A percentile compares a stretch with the other conserved stretches of the same genome.
Evolutionary conservation across 2,113 vertebrate species (phyloP).

Genomic region (Dasyornis broadbenti): DNA sequence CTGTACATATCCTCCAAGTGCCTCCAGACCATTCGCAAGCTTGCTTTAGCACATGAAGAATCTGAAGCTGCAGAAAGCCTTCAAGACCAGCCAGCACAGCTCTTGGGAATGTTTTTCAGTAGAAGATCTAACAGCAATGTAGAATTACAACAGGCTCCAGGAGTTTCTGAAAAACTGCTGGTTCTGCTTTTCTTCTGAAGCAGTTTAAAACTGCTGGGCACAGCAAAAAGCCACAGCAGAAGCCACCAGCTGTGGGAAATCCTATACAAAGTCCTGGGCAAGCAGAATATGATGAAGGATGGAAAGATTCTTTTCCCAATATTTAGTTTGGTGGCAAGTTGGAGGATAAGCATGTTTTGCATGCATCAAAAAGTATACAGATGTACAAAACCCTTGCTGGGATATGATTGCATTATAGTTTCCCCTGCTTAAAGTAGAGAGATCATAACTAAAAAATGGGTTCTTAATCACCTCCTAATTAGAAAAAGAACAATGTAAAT

Average conservation of each 20-base stretch:
- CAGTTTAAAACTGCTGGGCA: neutral
- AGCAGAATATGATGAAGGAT: neutral
- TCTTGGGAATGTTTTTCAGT: neutral
- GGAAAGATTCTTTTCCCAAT: neutral
- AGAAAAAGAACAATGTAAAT: neutral
- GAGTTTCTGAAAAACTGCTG: slow-evolving; percentile 1
- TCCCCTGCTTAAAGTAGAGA: neutral
- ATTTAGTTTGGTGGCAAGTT: neutral
- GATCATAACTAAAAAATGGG: neutral
- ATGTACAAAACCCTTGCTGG: neutral
- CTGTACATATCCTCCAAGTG: neutral
- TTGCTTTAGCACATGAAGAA: neutral
- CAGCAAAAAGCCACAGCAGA: neutral
- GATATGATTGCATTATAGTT: neutral
- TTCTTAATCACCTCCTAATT: neutral
- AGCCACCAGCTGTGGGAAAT: neutral
- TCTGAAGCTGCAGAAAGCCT: neutral
- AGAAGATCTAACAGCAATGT: neutral
- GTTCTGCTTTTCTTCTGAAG: neutral
- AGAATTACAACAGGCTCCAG: neutral
- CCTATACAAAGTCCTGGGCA: neutral
- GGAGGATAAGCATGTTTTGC: neutral
- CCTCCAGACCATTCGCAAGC: neutral
- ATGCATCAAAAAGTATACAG: neutral
- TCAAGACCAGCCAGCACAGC: neutral